Percentiles rank a stretch among this genome's conserved stretches.
These are phyloP conservation scores for Hyposoter didymator DNA, from an alignment of 2,888 invertebrate genomes.

Conservation along the genomic window DNA sequence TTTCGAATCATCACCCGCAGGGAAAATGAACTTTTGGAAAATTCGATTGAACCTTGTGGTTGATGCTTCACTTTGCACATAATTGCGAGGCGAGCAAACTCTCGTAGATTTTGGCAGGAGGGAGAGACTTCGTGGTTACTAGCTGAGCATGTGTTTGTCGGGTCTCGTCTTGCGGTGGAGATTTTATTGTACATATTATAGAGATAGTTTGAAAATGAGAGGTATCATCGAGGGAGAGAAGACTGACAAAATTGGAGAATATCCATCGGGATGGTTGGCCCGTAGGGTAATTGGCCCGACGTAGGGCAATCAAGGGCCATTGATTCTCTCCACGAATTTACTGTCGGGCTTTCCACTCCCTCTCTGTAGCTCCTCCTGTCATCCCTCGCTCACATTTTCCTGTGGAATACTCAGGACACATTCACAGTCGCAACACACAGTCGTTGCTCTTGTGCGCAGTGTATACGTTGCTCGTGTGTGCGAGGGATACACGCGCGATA, in stretches of 20 bases:
- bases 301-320: constrained; percentile 78
- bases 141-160: not conserved
- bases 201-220: constrained; percentile 72
- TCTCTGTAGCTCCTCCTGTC: constrained; percentile 25
- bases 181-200: constrained; percentile 56
- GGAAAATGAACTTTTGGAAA: not conserved
- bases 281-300: constrained; percentile 72
- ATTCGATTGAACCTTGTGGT: not conserved
- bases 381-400: constrained; percentile 24
- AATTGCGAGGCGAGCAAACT: not conserved
- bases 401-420: not conserved
- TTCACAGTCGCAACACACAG: not conserved
- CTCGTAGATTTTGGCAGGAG: not conserved
- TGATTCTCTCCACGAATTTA: constrained; percentile 75
- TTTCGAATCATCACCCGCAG: not conserved
- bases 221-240: constrained; percentile 74
- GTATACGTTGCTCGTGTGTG: not conserved
- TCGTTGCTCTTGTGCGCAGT: not conserved
- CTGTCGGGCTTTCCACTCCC: constrained; percentile 56
- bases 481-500: constrained; percentile 23
- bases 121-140: constrained; percentile 4
- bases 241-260: constrained; percentile 46
- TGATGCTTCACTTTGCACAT: not conserved
- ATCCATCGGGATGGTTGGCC: constrained; percentile 50
- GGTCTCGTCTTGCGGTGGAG: constrained; percentile 19